These are phyloP conservation scores for Acleris holmiana DNA, from an alignment of 2,888 invertebrate species.

Conservation along the genomic window DNA sequence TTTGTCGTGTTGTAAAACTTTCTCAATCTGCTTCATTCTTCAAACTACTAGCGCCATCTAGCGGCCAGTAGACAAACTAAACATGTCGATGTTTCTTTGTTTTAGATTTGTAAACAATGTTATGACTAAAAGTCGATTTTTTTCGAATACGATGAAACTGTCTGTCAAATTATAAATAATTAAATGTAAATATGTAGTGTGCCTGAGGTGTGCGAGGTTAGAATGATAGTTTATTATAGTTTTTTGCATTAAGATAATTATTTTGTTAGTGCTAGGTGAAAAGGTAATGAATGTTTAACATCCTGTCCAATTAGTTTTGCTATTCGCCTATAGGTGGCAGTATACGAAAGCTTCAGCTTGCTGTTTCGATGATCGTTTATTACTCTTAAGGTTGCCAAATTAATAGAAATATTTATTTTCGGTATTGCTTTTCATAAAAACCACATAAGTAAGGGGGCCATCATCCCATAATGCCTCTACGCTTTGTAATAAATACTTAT, in stretches of 20 bases:
- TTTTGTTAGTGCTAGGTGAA: constrained; percentile 19
- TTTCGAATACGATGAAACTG: constrained; percentile 54
- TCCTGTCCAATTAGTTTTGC: background rate
- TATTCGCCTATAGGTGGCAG: background rate
- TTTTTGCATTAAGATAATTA: constrained; percentile 26
- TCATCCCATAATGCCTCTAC: too few relatives aligned
- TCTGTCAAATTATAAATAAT: constrained; percentile 71
- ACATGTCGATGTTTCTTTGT: constrained; percentile 12
- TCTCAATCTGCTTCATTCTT: constrained; percentile 5
- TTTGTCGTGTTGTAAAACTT: background rate
- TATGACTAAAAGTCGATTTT: constrained; percentile 33
- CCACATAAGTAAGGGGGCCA: too few relatives aligned
- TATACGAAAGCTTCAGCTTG: background rate
- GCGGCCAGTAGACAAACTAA: constrained; percentile 46
- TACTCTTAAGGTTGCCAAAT: too few relatives aligned
- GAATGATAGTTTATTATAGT: constrained; percentile 13
- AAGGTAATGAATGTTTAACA: background rate
- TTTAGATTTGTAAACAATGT: constrained; percentile 33
- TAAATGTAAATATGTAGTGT: constrained; percentile 70
- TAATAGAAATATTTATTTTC: background rate
- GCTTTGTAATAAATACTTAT: too few relatives aligned
- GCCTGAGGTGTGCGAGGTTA: constrained; percentile 37
- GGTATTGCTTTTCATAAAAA: background rate
- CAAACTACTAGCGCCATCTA: constrained; percentile 46
- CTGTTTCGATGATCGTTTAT: background rate